Evolutionary conservation across 2,797 vertebrate species (phyloP), one percentile per base, ranked within the genome.

Genomic region (Rhinatrema bivittatum): DNA sequence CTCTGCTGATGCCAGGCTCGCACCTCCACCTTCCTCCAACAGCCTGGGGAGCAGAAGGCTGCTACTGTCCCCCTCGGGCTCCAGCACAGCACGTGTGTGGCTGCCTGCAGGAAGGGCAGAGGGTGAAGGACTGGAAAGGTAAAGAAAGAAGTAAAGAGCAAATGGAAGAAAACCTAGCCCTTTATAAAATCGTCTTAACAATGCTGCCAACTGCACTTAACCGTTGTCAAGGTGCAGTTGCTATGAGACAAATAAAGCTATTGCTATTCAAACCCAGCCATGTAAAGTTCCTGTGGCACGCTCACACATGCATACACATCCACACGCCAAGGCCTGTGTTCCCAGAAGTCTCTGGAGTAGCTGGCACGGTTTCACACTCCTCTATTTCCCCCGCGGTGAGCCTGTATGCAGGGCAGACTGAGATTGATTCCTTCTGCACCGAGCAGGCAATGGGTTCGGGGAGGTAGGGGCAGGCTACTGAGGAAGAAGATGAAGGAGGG

Each of bases 341-440:
- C 53, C 65, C 55, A 56, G 55, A 71, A 58, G 65, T 61, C 63
- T 71, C 68, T 74, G 70, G 66, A 65, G 58, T 59, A 56, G 56
- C 60, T 70, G 68, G 67, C 70, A 65, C 39, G 42, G 32, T 53
- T 66, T 68, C 67, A 62, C 67, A 50, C 39, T 67, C 60, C 59
- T 68, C 53, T 26, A 60, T 48, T 56, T 64, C n/a, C 67, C 67
- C 74, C 45, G 61, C 47, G 39, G 72, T 55, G 71, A 62, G 45
- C 55, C 52, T 50, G 56, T 62, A 60, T 42, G 60, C 69, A 65
- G 65, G 42, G 43, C 46, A 48, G 35, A 34, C 42, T 41, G 39
- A 50, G 66, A 62, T 74, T 74, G 68, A 74, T 74, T 72, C 68
- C 66, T 70, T 61, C 54, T 50, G 62, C 68, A 63, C 56, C 49